Evolutionary conservation across 2,113 vertebrate species (phyloP).

Genomic region (Lasiurus borealis): DNA sequence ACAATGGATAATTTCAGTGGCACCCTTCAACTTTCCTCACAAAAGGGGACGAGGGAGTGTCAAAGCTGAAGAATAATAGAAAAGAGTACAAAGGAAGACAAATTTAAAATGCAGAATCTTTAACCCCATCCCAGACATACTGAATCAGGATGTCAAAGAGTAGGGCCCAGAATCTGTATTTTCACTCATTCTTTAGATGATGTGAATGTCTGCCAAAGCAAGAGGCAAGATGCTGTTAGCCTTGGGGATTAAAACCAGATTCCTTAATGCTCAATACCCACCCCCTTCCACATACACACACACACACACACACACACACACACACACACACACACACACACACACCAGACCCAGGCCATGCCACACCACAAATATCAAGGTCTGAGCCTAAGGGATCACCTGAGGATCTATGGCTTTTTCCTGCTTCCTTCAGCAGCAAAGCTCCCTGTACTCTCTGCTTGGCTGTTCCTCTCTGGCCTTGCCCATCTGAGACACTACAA

Average conservation of each 20-base stretch:
- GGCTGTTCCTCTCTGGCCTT: background rate
- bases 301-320: too few species aligned
- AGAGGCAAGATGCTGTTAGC: background rate
- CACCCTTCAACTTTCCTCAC: background rate
- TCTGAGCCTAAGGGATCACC: background rate
- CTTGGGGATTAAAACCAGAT: background rate
- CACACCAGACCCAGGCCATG: background rate
- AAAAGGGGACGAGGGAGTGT: background rate
- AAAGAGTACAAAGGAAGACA: background rate
- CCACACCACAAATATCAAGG: background rate
- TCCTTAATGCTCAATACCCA: background rate
- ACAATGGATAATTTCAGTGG: background rate
- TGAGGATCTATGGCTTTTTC: background rate
- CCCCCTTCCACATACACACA: too few species aligned
- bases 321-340: too few species aligned
- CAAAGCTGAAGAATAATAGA: background rate
- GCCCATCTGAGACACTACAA: accelerated
- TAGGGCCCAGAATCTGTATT: background rate
- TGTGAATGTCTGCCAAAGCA: background rate
- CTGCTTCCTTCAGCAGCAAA: background rate
- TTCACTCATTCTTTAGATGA: background rate
- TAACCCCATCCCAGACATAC: background rate
- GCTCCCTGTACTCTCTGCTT: background rate
- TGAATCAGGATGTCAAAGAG: background rate
- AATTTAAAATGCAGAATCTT: background rate